Evolutionary conservation across 2,888 invertebrate species (phyloP).

Genomic region (Balanococcus diminutus): DNA sequence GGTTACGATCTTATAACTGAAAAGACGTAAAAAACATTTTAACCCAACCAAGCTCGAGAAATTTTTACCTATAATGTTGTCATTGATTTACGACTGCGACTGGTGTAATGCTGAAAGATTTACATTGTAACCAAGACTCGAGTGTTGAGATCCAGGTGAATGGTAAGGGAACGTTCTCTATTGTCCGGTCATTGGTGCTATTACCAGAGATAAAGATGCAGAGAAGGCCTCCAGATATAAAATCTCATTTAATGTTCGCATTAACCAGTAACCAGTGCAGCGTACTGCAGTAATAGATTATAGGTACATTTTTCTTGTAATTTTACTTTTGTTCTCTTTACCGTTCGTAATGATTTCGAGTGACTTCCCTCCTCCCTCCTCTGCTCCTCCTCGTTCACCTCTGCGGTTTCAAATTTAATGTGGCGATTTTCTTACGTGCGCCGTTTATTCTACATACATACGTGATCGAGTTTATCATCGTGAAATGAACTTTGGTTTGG

Average conservation of each 20-base stretch:
- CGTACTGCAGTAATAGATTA: background rate
- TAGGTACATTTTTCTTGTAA: background rate
- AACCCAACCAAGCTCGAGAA: background rate
- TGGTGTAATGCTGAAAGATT: background rate
- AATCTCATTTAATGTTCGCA: slow-evolving; percentile 35
- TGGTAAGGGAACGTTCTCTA: slow-evolving; percentile 9
- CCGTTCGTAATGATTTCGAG: slow-evolving; percentile 8
- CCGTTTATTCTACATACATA: background rate
- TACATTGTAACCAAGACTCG: background rate
- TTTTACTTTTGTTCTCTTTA: slow-evolving; percentile 31
- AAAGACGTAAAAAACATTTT: too few species aligned
- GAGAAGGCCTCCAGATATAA: slow-evolving; percentile 26
- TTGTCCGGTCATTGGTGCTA: slow-evolving; percentile 18
- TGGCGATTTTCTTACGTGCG: background rate
- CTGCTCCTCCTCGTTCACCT: background rate
- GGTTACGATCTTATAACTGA: too few species aligned
- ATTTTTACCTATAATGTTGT: background rate
- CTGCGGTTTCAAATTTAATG: background rate
- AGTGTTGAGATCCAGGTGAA: background rate
- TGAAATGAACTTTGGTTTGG: background rate
- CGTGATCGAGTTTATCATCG: background rate
- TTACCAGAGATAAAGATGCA: background rate
- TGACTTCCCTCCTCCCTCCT: background rate
- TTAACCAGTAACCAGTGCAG: background rate
- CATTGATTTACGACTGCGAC: background rate